Percentiles rank a stretch among this genome's conserved stretches.
Evolutionary conservation across 2,888 invertebrate genomes (phyloP).

Genomic region (Xanthorhoe designata): DNA sequence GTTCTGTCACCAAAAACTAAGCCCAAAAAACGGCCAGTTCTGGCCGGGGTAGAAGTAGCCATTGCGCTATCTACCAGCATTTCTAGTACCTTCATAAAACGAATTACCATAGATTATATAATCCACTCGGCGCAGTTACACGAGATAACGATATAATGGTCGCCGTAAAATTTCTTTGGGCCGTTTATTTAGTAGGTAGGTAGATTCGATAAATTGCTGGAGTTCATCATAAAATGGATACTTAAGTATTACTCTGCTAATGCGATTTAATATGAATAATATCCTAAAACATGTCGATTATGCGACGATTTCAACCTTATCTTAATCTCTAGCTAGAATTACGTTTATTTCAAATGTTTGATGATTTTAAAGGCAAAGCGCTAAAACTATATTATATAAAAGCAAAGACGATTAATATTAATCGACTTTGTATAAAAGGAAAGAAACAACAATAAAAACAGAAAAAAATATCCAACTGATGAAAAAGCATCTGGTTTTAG

Average conservation of each 20-base stretch:
- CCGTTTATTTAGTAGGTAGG: conserved; percentile 31
- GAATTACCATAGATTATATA: conserved; percentile 44
- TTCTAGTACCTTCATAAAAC: conserved; percentile 39
- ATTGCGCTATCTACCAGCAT: conserved; percentile 34
- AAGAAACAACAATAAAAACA: neutral
- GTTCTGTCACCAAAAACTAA: conserved; percentile 1
- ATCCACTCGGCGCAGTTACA: conserved; percentile 33
- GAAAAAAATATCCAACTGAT: neutral
- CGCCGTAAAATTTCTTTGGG: conserved; percentile 32
- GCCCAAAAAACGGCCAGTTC: conserved; percentile 5
- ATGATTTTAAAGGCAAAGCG: too few species aligned
- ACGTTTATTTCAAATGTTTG: too few species aligned
- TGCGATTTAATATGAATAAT: too few species aligned
- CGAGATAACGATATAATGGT: conserved; percentile 36
- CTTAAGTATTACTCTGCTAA: neutral
- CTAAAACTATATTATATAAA: too few species aligned
- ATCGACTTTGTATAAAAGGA: neutral
- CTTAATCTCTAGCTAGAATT: too few species aligned
- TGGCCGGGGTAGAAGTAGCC: conserved; percentile 12
- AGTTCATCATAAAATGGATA: conserved; percentile 4
- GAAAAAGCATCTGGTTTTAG: neutral
- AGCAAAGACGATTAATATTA: too few species aligned
- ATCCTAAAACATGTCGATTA: too few species aligned
- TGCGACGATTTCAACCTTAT: too few species aligned
- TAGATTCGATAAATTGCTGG: conserved; percentile 9